Conservation (phyloP, 64 coral and sea anemone species). For the Porites australiensis region DNA sequence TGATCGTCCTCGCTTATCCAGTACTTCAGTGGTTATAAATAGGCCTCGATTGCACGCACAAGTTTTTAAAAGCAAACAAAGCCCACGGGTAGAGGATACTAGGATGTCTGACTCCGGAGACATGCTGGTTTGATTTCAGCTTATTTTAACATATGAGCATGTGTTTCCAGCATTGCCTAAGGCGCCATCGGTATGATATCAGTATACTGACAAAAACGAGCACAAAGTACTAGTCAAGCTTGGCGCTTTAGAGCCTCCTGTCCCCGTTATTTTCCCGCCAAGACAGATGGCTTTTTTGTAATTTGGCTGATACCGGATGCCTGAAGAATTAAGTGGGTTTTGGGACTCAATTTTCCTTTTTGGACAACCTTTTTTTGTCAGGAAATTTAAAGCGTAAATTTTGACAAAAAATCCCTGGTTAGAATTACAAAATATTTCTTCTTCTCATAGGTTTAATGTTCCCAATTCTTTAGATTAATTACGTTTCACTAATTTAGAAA, state of each 20-base stretch:
- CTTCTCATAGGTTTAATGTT: background rate
- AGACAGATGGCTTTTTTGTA: conserved; percentile 1
- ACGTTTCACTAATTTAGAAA: conserved; percentile 20
- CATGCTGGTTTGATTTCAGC: conserved; percentile 44
- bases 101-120: conserved; percentile 44
- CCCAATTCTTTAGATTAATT: background rate
- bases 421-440: conserved; percentile 13
- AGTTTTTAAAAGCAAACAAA: conserved; percentile 30
- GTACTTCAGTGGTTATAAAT: background rate
- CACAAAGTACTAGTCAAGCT: background rate
- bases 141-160: conserved; percentile 44
- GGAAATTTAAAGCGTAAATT: background rate
- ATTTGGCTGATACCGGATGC: background rate
- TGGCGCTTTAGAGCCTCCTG: background rate
- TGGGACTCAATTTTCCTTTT: background rate
- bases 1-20: background rate
- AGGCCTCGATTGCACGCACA: background rate
- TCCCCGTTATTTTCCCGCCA: conserved; percentile 29
- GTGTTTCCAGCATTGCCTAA: conserved; percentile 46
- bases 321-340: background rate
- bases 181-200: conserved; percentile 26
- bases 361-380: background rate
- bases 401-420: background rate
- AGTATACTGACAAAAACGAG: background rate
- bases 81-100: conserved; percentile 43